Conservation (phyloP, 64 coral and sea anemone species). For the Hydrozoanthus tunicans region DNA sequence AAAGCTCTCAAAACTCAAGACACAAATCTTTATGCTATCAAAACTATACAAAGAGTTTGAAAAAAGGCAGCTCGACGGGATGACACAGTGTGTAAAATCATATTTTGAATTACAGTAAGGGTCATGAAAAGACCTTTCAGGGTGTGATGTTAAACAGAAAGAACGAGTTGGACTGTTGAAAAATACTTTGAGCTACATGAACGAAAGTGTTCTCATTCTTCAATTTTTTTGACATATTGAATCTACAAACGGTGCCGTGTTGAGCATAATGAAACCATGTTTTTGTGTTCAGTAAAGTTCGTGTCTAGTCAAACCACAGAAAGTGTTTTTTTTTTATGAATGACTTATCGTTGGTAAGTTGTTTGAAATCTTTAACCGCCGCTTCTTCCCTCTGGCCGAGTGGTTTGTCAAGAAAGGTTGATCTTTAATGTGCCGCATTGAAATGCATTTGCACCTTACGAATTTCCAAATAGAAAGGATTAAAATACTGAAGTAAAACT, state of each 20-base stretch:
- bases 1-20: slow-evolving; percentile 50
- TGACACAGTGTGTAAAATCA: background rate
- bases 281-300: slow-evolving; percentile 15
- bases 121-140: background rate
- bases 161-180: too few relatives aligned
- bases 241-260: background rate
- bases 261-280: background rate
- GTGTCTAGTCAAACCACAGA: slow-evolving; percentile 30
- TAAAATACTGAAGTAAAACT: too few relatives aligned
- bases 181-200: slow-evolving; percentile 5
- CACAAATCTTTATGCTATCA: slow-evolving; percentile 50
- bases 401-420: slow-evolving; percentile 7
- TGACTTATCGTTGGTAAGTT: slow-evolving; percentile 32
- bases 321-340: slow-evolving; percentile 61
- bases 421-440: background rate
- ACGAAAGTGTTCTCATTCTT: background rate
- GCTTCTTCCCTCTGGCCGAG: background rate
- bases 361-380: slow-evolving; percentile 49
- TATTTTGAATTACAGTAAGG: slow-evolving; percentile 1
- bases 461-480: background rate
- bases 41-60: background rate
- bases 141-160: too few relatives aligned
- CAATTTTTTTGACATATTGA: background rate
- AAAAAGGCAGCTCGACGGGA: slow-evolving; percentile 1
- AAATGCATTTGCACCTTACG: background rate